A percentile compares a stretch with the other conserved stretches of the same genome.
These are phyloP conservation scores for Gracilinanus agilis DNA, from an alignment of 2,113 vertebrate genomes.

Conservation along the genomic window DNA sequence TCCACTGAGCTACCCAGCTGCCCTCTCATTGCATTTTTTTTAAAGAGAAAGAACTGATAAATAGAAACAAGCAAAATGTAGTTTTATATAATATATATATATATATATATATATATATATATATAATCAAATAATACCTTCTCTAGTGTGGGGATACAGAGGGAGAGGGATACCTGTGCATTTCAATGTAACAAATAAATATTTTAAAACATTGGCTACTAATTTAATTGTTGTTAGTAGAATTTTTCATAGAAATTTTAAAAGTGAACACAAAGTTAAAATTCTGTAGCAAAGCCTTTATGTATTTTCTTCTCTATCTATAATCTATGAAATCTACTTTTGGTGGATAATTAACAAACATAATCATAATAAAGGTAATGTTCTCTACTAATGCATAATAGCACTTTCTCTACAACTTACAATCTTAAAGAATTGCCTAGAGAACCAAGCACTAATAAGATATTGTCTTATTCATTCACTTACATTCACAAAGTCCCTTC, in stretches of 20 bases:
- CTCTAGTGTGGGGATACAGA: no score
- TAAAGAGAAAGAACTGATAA: no score
- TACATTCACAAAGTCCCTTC: conserved; percentile 20
- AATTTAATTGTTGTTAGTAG: neutral
- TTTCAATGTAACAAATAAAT: no score
- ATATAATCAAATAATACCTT: no score
- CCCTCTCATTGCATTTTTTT: no score
- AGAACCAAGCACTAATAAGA: neutral
- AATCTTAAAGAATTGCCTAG: neutral
- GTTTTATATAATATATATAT: no score
- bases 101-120: no score
- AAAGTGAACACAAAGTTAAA: neutral
- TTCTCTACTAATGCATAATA: neutral
- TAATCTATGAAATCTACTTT: neutral
- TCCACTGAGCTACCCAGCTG: no score
- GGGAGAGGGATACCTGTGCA: no score
- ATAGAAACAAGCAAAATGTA: no score
- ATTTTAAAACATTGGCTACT: no score
- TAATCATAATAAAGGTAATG: neutral
- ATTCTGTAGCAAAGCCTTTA: neutral
- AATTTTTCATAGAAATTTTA: neutral
- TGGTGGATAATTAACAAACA: neutral
- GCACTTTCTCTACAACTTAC: neutral
- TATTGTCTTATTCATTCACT: conserved; percentile 18
- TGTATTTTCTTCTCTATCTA: neutral